These are phyloP conservation scores for Coboldia fuscipes DNA, from an alignment of 1,140 invertebrate species.

Conservation along the genomic window DNA sequence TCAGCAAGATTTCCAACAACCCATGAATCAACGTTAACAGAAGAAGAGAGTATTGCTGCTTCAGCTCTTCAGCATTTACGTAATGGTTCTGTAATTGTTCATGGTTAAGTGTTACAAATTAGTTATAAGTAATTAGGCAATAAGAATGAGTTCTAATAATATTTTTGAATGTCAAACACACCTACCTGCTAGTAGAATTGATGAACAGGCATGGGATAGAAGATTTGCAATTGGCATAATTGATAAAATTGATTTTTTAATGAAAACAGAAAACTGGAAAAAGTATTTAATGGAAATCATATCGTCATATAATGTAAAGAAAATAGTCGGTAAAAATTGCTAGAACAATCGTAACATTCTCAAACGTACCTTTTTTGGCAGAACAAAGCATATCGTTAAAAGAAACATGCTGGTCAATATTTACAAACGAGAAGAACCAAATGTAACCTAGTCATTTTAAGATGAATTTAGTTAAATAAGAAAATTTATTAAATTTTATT, in stretches of 20 bases:
- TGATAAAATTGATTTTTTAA: too few species aligned
- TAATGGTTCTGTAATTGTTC: conserved; percentile 17
- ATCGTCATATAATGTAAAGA: too few species aligned
- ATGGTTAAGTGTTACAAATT: neutral
- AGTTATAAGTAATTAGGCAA: neutral
- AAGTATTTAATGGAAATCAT: too few species aligned
- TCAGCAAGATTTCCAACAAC: conserved; percentile 7
- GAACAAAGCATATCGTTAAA: neutral
- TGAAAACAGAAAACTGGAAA: too few species aligned
- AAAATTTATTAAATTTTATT: neutral
- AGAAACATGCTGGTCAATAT: neutral
- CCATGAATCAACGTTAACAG: conserved; percentile 10
- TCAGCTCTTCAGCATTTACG: conserved; percentile 18
- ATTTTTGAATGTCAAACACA: neutral
- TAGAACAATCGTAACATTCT: too few species aligned
- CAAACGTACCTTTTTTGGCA: too few species aligned
- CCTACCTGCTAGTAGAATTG: neutral
- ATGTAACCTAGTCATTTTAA: neutral
- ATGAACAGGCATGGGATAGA: too few species aligned
- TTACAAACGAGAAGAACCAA: neutral
- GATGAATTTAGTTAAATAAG: neutral
- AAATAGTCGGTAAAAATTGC: too few species aligned
- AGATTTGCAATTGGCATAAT: too few species aligned
- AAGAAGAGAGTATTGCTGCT: conserved; percentile 21
- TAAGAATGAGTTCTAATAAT: neutral